These are phyloP conservation scores for Machimus atricapillus DNA, from an alignment of 2,888 invertebrate genomes.

Conservation along the genomic window DNA sequence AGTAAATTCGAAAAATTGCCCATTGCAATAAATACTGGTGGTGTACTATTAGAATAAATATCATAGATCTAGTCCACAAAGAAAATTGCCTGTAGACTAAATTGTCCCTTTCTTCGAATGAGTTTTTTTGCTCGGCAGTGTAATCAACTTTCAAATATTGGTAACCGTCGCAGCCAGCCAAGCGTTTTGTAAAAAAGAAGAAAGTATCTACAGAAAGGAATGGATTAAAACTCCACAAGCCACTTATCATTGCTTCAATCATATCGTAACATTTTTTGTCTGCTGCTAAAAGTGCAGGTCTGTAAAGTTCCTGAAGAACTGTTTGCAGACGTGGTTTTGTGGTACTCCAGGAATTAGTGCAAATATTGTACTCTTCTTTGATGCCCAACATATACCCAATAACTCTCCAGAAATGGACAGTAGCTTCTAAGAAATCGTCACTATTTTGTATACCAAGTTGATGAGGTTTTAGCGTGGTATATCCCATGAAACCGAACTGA, in stretches of 20 bases:
- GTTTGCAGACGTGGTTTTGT: constrained; percentile 65
- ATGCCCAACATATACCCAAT: constrained; percentile 84
- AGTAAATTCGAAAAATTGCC: constrained; percentile 66
- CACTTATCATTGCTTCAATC: constrained; percentile 70
- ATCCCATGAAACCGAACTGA: constrained; percentile 87
- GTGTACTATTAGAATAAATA: constrained; percentile 55
- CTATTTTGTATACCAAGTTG: constrained; percentile 71
- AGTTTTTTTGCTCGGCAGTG: constrained; percentile 50
- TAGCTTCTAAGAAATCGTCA: constrained; percentile 72
- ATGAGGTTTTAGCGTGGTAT: constrained; percentile 69
- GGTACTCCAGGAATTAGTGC: constrained; percentile 69
- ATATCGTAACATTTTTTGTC: constrained; percentile 71
- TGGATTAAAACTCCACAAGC: constrained; percentile 74
- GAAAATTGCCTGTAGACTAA: constrained; percentile 62
- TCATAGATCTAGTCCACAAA: constrained; percentile 62
- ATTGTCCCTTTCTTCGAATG: constrained; percentile 56
- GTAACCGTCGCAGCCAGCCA: constrained; percentile 68
- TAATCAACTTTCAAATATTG: constrained; percentile 61
- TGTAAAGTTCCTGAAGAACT: constrained; percentile 68
- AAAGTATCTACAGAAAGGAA: constrained; percentile 67
- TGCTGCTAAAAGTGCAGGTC: constrained; percentile 68
- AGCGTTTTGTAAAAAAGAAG: constrained; percentile 66
- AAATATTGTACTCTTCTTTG: constrained; percentile 80
- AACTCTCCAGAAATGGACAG: constrained; percentile 84
- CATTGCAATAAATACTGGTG: constrained; percentile 62